Evolutionary conservation across 2,888 invertebrate species (phyloP).

Genomic region (Trissolcus brochymenae): DNA sequence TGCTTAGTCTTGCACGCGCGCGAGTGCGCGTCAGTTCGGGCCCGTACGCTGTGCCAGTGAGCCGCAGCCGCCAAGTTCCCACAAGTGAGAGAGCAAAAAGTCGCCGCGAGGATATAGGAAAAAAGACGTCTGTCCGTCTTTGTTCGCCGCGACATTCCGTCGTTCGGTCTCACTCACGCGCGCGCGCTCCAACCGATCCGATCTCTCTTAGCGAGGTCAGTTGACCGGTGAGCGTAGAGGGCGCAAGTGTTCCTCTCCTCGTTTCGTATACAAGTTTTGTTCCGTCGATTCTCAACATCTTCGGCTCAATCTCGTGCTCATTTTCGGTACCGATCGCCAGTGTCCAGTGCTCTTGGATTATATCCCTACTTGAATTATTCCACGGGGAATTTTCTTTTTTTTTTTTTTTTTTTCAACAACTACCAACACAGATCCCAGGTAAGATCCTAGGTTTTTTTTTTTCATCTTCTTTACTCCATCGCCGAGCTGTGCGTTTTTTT

Average conservation of each 20-base stretch:
- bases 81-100: conserved; percentile 3
- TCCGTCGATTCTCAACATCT: conserved; percentile 18
- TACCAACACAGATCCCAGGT: too few species aligned
- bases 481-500: too few species aligned
- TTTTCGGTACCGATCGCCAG: background rate
- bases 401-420: too few species aligned
- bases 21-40: conserved; percentile 26
- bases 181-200: conserved; percentile 13
- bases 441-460: too few species aligned
- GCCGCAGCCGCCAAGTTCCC: background rate
- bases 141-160: conserved; percentile 31
- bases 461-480: too few species aligned
- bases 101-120: background rate
- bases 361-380: too few species aligned
- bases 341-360: background rate
- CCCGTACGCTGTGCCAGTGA: background rate
- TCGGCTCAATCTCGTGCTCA: background rate
- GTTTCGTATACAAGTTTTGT: conserved; percentile 25
- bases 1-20: conserved; percentile 49
- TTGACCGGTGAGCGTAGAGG: conserved; percentile 46
- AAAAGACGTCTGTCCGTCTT: conserved; percentile 21
- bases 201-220: conserved; percentile 38
- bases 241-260: conserved; percentile 18
- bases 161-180: conserved; percentile 23
- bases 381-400: too few species aligned